phyloP scores from a whole-genome alignment of 2,888 invertebrate species.

The Chrysopilus asiliformis region DNA sequence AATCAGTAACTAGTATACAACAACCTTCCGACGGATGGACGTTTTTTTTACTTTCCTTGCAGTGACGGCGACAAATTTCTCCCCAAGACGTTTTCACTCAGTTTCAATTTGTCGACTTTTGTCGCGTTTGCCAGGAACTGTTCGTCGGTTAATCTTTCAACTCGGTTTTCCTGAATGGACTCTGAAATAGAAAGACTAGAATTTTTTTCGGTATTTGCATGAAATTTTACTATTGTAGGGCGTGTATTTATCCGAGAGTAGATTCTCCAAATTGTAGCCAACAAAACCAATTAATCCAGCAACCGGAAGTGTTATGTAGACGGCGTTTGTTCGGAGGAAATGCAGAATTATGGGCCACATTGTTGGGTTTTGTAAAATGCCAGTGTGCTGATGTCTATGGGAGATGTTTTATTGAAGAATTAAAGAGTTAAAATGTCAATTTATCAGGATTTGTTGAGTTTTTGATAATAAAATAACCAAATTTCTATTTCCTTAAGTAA shows the following conservation, averaged over 20 bases:
- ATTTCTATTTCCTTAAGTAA: too few relatives aligned
- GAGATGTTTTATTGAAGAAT: too few relatives aligned
- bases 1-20: too few relatives aligned
- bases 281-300: conserved; percentile 70
- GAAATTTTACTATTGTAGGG: conserved; percentile 51
- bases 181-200: conserved; percentile 32
- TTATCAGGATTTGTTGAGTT: too few relatives aligned
- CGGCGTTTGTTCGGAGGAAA: conserved; percentile 57
- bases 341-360: conserved; percentile 68
- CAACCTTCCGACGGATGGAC: too few relatives aligned
- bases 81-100: conserved; percentile 51
- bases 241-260: conserved; percentile 59
- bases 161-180: conserved; percentile 58
- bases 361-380: too few relatives aligned
- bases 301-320: conserved; percentile 67
- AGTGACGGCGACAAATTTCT: conserved; percentile 53
- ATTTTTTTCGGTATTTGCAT: background rate
- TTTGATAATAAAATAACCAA: too few relatives aligned
- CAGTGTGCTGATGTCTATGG: too few relatives aligned
- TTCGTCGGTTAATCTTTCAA: conserved; percentile 51
- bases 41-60: too few relatives aligned
- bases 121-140: conserved; percentile 43
- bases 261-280: conserved; percentile 73
- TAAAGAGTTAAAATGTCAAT: too few relatives aligned
- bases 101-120: conserved; percentile 52